A percentile compares a stretch with the other conserved stretches of the same genome.
phyloP scores from a whole-genome alignment of 2,113 vertebrate species.

The Callochromis pleurospilus region DNA sequence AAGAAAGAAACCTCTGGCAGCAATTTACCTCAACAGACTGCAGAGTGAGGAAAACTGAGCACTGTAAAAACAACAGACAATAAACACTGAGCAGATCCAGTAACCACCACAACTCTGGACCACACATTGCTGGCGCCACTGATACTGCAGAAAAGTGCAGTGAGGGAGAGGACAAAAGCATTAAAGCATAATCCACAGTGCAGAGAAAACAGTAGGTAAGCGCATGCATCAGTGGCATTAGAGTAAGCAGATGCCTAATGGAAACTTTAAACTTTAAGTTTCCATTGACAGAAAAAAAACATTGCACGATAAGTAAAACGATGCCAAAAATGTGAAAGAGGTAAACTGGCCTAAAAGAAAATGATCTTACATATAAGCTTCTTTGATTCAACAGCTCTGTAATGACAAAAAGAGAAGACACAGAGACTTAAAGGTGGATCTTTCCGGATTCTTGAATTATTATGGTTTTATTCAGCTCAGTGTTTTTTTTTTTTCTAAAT shows the following conservation, averaged over 20 bases:
- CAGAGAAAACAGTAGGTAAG: not conserved
- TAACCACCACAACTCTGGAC: not conserved
- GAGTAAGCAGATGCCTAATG: not conserved
- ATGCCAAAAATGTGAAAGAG: not conserved
- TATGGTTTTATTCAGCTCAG: not conserved
- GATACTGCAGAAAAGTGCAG: not conserved
- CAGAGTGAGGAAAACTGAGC: not conserved
- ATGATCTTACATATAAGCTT: not conserved
- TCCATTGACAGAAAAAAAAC: not conserved
- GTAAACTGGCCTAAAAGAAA: not conserved
- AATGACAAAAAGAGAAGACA: not conserved
- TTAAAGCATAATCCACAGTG: not conserved
- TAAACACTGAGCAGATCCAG: not conserved
- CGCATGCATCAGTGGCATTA: not conserved
- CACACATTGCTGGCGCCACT: not conserved
- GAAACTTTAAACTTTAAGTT: not conserved
- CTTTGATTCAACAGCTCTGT: not conserved
- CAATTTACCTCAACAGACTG: not conserved
- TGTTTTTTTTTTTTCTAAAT: not conserved
- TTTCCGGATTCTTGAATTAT: not conserved
- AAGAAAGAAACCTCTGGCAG: not conserved
- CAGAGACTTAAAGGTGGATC: not conserved
- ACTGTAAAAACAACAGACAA: not conserved
- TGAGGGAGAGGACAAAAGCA: not conserved
- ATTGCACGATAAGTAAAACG: not conserved